Conservation (phyloP, 2,888 invertebrate genomes). For the Synanthedon myopaeformis region DNA sequence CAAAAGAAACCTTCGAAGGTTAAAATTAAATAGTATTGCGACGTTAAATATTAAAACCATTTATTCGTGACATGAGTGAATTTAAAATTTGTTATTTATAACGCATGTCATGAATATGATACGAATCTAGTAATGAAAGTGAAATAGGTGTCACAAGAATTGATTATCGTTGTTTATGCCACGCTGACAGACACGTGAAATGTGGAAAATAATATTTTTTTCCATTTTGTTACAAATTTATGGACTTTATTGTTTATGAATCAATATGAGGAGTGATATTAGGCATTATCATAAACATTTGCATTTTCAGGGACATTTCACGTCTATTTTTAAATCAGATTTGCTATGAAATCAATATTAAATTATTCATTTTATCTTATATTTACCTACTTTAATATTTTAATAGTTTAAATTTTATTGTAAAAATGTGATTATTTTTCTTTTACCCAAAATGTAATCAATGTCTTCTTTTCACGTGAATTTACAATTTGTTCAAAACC, state of each 20-base stretch:
- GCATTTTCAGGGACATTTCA: constrained; percentile 22
- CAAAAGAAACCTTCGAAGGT: no score
- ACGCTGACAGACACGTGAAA: constrained; percentile 46
- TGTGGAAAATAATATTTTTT: constrained; percentile 27
- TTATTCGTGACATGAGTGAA: background rate
- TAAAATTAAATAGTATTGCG: no score
- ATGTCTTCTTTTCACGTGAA: no score
- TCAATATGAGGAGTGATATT: constrained; percentile 35
- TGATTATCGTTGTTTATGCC: constrained; percentile 21
- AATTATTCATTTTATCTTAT: no score
- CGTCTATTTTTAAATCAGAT: constrained; percentile 19
- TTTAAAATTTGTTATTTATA: background rate
- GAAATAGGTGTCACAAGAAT: constrained; percentile 42
- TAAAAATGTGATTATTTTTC: no score
- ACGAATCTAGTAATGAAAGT: constrained; percentile 37
- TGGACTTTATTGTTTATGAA: constrained; percentile 51
- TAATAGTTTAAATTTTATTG: no score
- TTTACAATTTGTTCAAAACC: no score
- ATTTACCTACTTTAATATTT: no score
- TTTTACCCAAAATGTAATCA: no score
- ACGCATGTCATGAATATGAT: constrained; percentile 11
- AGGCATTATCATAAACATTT: constrained; percentile 37
- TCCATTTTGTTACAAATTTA: constrained; percentile 34
- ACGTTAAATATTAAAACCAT: background rate
- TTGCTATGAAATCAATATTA: no score